Conservation (phyloP, 2,113 vertebrate species). For the Xenus cinereus region DNA sequence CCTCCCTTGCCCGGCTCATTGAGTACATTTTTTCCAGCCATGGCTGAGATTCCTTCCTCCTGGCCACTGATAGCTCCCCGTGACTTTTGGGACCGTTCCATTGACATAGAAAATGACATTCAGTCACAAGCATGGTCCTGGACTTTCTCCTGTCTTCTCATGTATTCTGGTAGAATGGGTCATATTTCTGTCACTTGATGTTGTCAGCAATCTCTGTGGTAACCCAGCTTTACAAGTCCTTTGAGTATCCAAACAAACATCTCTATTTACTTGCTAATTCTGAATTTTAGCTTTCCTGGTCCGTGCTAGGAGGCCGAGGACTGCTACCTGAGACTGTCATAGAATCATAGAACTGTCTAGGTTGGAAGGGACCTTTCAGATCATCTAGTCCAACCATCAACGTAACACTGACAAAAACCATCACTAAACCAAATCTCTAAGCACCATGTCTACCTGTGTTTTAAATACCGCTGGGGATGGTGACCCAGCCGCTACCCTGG, state of each 20-base stretch:
- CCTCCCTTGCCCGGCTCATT: background rate
- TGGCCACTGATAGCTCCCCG: background rate
- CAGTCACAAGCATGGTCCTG: background rate
- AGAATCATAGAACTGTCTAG: too few relatives aligned
- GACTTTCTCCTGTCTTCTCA: background rate
- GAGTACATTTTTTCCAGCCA: background rate
- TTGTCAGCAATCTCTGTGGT: background rate
- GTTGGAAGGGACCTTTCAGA: too few relatives aligned
- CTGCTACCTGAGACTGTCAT: background rate
- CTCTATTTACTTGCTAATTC: background rate
- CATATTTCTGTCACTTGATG: background rate
- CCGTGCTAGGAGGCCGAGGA: background rate
- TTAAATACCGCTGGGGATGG: too few relatives aligned
- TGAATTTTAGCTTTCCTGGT: background rate
- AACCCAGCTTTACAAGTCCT: background rate
- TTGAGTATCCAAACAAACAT: background rate
- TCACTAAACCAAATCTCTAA: too few relatives aligned
- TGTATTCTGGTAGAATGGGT: background rate
- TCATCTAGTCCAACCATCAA: too few relatives aligned
- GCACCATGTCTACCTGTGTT: too few relatives aligned
- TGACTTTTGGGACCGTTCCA: background rate
- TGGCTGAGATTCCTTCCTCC: background rate
- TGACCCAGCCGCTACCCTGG: too few relatives aligned
- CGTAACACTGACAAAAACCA: too few relatives aligned
- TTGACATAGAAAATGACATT: background rate